Evolutionary conservation across 1,140 invertebrate genomes (phyloP), one percentile per base, ranked within the genome.

Genomic region (Hyphantria cunea): DNA sequence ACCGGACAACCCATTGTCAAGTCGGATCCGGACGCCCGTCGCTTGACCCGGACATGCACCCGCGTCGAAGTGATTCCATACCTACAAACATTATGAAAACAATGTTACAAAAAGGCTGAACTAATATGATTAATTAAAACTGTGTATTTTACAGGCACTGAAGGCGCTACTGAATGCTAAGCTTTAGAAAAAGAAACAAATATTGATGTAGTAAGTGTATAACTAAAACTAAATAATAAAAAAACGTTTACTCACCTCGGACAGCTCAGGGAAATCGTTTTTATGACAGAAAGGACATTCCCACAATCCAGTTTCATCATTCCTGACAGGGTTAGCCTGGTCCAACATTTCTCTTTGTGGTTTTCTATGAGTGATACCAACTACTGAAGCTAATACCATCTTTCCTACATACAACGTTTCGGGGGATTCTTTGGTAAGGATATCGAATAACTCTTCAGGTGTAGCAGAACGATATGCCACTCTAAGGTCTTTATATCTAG

Each of bases 31-130:
- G 0, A 99, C 95, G 0, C 99, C 99, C 0, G 96, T 96, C 0
- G 98, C 97, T 89, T 98, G 96, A 0, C 99, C 99, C 0, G 97
- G 98, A 92, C 99, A 99, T 14, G 95, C 95, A 33, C 96, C 96
- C 41, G 97, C 96, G 90, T 99, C 98, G 92, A 99, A 99, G 91
- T 99, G 98, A 92, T 98, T 98, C 98, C 98, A 99, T 4, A 99
- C 90, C 90, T 91, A 49, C 34, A 48, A 53, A 55, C 7, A 39
- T 39, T n/a, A 39, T 39, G 7, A 39, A 39, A 39, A 39, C 8
- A 39, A 39, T 3, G 7, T 39, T 39, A 39, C 8, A 10, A 39
- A 39, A 10, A 3, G n/a, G 8, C n/a, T 10, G 33, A 10, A 39
- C 37, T 39, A 39, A n/a, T 3, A 39, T n/a, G 37, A 39, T 1